Conservation (phyloP, 1,140 invertebrate genomes). For the Drosophila arizonae region DNA sequence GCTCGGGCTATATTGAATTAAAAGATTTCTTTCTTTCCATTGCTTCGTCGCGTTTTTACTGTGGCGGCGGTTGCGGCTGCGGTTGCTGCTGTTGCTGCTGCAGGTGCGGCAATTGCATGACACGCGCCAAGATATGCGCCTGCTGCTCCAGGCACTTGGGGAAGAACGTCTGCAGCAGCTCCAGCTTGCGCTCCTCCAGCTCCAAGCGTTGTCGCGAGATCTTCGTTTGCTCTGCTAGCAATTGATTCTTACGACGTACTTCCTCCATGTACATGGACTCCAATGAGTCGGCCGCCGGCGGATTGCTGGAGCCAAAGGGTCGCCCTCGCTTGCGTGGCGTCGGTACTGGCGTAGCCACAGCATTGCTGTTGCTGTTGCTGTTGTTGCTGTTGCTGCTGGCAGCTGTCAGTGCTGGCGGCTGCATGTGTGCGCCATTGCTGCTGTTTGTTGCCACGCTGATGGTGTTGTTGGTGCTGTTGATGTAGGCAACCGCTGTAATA, state of each 20-base stretch:
- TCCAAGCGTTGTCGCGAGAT: conserved; percentile 66
- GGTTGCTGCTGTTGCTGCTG: conserved; percentile 25
- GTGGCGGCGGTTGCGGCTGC: conserved; percentile 23
- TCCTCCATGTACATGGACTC: conserved; percentile 70
- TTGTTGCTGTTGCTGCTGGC: neutral
- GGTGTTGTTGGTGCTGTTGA: conserved; percentile 67
- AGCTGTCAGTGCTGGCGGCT: conserved; percentile 9
- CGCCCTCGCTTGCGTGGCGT: conserved; percentile 64
- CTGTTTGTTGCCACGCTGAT: conserved; percentile 67
- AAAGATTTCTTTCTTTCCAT: neutral
- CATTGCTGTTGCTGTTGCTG: conserved; percentile 1
- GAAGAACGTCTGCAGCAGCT: conserved; percentile 68
- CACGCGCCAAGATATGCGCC: conserved; percentile 52
- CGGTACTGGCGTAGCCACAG: conserved; percentile 32
- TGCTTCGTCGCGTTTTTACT: conserved; percentile 23
- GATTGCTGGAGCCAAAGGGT: conserved; percentile 59
- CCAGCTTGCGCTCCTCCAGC: conserved; percentile 71
- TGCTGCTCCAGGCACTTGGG: conserved; percentile 75
- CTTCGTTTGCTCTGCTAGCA: conserved; percentile 70
- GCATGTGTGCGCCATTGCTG: conserved; percentile 34
- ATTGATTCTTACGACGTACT: conserved; percentile 68
- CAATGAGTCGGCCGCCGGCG: conserved; percentile 52
- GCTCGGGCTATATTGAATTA: conserved; percentile 4
- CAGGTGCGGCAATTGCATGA: conserved; percentile 47
- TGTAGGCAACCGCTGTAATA: conserved; percentile 67